Evolutionary conservation across 2,797 vertebrate genomes (phyloP).

Genomic region (Malurus splendens): DNA sequence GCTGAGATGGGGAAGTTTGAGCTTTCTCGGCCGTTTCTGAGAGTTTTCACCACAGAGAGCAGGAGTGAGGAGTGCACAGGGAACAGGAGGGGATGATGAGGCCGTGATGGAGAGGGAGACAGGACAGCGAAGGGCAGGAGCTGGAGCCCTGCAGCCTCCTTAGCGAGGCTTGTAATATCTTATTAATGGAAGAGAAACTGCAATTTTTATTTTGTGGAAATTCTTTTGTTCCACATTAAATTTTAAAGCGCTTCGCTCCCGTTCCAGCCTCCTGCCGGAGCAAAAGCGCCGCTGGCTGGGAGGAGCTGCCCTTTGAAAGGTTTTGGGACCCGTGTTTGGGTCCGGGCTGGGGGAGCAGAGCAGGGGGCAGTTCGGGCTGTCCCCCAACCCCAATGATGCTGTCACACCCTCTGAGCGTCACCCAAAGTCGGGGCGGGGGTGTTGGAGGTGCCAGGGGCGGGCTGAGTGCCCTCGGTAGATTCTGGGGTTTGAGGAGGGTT

Average conservation of each 20-base stretch:
- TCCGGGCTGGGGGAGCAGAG: accelerated
- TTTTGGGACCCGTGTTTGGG: not conserved
- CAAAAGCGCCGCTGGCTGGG: not conserved
- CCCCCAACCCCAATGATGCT: not conserved
- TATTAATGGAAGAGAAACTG: slow-evolving; percentile 46
- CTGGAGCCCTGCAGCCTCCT: slow-evolving; percentile 15
- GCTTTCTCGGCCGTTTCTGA: not conserved
- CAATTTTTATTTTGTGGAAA: slow-evolving; percentile 43
- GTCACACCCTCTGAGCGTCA: not conserved
- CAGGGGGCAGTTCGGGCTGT: not conserved
- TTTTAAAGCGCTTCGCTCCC: slow-evolving; percentile 32
- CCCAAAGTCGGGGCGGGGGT: accelerated
- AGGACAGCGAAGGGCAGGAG: not conserved
- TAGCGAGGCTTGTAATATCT: not conserved
- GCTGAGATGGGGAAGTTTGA: not conserved
- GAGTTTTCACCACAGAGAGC: not conserved
- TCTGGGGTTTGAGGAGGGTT: not conserved
- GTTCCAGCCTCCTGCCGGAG: not conserved
- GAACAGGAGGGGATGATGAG: not conserved
- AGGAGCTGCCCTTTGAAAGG: not conserved
- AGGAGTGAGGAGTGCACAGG: not conserved
- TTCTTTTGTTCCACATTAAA: slow-evolving; percentile 45
- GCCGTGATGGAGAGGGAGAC: not conserved
- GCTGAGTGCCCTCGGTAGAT: not conserved
- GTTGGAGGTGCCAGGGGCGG: not conserved